Evolutionary conservation across 2,797 vertebrate species (phyloP), one percentile per base, ranked within the genome.

Genomic region (Apodemus agrarius): DNA sequence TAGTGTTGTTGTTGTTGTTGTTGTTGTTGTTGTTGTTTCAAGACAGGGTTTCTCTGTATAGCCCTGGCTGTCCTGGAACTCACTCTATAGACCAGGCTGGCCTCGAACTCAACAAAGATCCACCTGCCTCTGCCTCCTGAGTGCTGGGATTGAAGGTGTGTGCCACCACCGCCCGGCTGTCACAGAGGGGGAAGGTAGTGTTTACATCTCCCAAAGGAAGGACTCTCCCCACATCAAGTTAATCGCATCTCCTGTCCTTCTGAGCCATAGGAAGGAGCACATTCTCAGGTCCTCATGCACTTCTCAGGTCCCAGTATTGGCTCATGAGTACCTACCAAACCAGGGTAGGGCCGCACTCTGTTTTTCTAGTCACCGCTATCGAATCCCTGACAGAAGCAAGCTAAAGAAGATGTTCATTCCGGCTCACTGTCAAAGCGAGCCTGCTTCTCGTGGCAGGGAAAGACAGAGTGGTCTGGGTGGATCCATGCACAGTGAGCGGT

Each of bases 401-500:
- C 14, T 49, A 67, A 46, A 49, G 24, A 52, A 87, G 4, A 24
- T 54, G 16, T 57, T 57, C 13, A 37, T 52, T n/a, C 29, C 9
- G 5, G 19, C 17, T 37, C 65, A 57, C 3, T 1, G 67, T 74
- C 67, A 37, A 40, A 72, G n/a, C 21, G 49, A 29, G 31, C 54
- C 84, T 37, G 65, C 21, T 16, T 34, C 46, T 69, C 49, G 24
- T 11, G 22, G 49, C 34, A 37, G 26, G 65, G 46, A 54, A 54
- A 54, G 67, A 74, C 49, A 40, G 2, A 16, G 14, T 26, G n/a
- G 29, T 14, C 84, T 29, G 34, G 21, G 31, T 3, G 22, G 22
- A 8, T 46, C 26, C 24, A 3, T 16, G 3, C 21, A 52, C 0
- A 2, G n/a, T 31, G 69, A 2, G n/a, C 31, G 69, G 52, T 2